These are phyloP conservation scores for Nomada flava DNA, from an alignment of 2,888 invertebrate genomes.

Conservation along the genomic window DNA sequence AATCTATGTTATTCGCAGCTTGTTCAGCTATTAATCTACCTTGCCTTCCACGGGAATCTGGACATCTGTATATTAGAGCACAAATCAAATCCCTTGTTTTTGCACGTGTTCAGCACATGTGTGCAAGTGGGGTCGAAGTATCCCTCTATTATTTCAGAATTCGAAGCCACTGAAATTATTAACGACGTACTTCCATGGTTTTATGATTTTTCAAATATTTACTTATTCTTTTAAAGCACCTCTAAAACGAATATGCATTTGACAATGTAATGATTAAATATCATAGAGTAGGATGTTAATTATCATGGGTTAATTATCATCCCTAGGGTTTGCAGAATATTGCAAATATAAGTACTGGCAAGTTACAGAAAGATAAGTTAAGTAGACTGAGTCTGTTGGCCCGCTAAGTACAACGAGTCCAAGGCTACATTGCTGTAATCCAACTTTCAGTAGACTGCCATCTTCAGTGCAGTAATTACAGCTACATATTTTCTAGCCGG, in stretches of 20 bases:
- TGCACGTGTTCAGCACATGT: constrained; percentile 56
- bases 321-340: too few species aligned
- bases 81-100: constrained; percentile 49
- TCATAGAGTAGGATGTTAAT: too few species aligned
- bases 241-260: too few species aligned
- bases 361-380: constrained; percentile 18
- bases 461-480: constrained; percentile 70
- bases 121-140: constrained; percentile 1
- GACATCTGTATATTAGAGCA: constrained; percentile 24
- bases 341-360: too few species aligned
- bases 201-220: not conserved
- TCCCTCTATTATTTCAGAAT: constrained; percentile 22
- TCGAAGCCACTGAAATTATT: constrained; percentile 19
- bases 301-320: too few species aligned
- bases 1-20: not conserved
- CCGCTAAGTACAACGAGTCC: constrained; percentile 77
- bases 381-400: constrained; percentile 57
- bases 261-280: too few species aligned
- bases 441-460: constrained; percentile 72
- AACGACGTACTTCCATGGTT: constrained; percentile 11
- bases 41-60: constrained; percentile 16
- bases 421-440: constrained; percentile 76
- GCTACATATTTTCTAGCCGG: constrained; percentile 70
- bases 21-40: constrained; percentile 36
- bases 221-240: too few species aligned